Conservation (phyloP, 2,797 vertebrate species). For the Epinephelus coioides region DNA sequence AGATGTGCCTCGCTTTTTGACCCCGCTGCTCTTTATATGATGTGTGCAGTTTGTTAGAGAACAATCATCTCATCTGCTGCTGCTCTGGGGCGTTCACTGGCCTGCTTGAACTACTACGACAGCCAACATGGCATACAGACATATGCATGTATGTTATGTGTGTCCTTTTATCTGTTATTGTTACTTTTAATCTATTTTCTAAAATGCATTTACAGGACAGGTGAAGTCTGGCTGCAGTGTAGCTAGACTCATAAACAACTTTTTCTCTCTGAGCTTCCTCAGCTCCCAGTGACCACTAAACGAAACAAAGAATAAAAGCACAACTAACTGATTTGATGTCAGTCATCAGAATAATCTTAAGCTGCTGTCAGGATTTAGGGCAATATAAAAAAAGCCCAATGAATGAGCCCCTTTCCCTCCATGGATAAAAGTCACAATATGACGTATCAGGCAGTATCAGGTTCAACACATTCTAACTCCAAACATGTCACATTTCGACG, state of each 20-base stretch:
- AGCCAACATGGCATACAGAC: conserved; percentile 20
- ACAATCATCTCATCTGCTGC: conserved; percentile 43
- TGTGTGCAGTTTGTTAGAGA: conserved; percentile 48
- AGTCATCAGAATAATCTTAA: neutral
- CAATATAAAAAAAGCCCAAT: neutral
- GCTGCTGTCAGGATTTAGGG: neutral
- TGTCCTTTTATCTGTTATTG: neutral
- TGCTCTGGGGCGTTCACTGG: conserved; percentile 5
- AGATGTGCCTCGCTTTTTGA: conserved; percentile 39
- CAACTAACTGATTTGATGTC: neutral
- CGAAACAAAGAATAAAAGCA: neutral
- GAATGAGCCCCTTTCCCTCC: neutral
- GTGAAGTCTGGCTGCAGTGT: neutral
- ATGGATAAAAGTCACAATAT: neutral
- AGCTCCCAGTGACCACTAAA: conserved; percentile 3
- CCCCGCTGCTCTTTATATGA: conserved; percentile 19
- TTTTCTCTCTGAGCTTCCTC: neutral
- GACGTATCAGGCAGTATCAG: neutral
- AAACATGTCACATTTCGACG: too few species aligned
- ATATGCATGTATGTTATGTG: neutral
- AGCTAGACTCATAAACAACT: neutral
- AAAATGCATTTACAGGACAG: neutral
- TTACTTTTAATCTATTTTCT: neutral
- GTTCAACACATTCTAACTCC: neutral
- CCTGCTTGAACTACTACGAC: conserved; percentile 23